Conservation (phyloP, 1,140 invertebrate genomes). For the Lucilia sericata region DNA sequence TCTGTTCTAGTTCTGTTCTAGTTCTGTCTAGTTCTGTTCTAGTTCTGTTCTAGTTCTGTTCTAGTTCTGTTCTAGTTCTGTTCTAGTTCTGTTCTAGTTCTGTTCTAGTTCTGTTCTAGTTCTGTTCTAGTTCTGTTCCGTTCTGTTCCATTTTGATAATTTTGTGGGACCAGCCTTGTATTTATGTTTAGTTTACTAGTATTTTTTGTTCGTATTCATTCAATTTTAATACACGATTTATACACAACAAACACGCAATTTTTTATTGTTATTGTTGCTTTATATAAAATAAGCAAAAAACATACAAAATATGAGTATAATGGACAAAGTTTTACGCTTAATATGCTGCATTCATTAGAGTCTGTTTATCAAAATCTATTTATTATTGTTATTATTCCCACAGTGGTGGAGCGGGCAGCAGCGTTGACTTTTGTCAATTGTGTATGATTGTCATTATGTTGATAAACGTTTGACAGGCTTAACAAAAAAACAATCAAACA, state of each 20-base stretch:
- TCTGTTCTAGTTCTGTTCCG: too few species aligned
- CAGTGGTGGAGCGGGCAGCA: neutral
- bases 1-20: too few species aligned
- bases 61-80: too few species aligned
- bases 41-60: too few species aligned
- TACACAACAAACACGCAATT: neutral
- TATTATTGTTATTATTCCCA: neutral
- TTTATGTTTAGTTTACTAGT: neutral
- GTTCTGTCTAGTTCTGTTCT: too few species aligned
- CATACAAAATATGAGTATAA: neutral
- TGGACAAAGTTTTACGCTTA: neutral
- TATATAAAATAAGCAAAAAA: too few species aligned
- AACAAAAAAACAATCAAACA: neutral
- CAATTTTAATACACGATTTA: neutral
- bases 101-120: too few species aligned
- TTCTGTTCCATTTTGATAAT: too few species aligned
- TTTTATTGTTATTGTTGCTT: neutral
- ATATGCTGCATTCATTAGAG: neutral
- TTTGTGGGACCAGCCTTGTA: too few species aligned
- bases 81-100: too few species aligned
- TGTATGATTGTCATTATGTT: conserved; percentile 23
- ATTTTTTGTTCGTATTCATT: neutral
- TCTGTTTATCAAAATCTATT: neutral
- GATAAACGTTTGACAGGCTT: conserved; percentile 11
- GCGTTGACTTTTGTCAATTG: neutral